Evolutionary conservation across 2,888 invertebrate species (phyloP), one percentile per base, ranked within the genome.

Genomic region (Nomada ruficornis): DNA sequence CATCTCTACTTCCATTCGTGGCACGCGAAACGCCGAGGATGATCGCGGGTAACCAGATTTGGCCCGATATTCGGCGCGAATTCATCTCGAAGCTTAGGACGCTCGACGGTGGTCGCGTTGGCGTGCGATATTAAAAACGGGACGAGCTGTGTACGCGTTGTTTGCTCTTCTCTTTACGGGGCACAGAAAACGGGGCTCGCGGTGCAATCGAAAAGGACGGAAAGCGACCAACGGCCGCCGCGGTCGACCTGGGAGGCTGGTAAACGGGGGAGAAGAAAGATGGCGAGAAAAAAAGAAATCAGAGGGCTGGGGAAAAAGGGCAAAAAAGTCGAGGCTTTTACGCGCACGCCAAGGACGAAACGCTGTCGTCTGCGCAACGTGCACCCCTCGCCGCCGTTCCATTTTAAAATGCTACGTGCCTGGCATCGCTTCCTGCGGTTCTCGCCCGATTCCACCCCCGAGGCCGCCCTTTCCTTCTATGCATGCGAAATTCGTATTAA

Each of bases 371-470:
- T 71, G 85, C 77, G 83, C 79, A 77, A 77, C 75, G 77, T 59
- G 60, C 36, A 59, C 55, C 62, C 69, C 80, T 71, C 75, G 59
- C 73, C 84, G 83, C 85, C 86, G 88, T 88, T 87, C 89, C 90
- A 90, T 91, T 91, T 90, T 89, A 90, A 91, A 91, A 91, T 84
- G 86, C 89, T 90, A 91, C 91, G 91, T 91, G 91, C 87, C 82
- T 82, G 85, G 91, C 90, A 91, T 91, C 89, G 84, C 82, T 85
- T 81, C 81, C 80, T 84, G 85, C 81, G 71, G 79, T 82, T 78
- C 74, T 47, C 83, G 11, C 62, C 64, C 68, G 44, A 15, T 74
- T 29, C 64, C 59, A 18, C 68, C 52, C 10, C 23, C 20, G 4
- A 47, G 67, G 42, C 68, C 52, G 60, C 77, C 63, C 73, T 74